Base-by-base conservation (phyloP, 2,797 vertebrate genomes). In the Huso huso region DNA sequence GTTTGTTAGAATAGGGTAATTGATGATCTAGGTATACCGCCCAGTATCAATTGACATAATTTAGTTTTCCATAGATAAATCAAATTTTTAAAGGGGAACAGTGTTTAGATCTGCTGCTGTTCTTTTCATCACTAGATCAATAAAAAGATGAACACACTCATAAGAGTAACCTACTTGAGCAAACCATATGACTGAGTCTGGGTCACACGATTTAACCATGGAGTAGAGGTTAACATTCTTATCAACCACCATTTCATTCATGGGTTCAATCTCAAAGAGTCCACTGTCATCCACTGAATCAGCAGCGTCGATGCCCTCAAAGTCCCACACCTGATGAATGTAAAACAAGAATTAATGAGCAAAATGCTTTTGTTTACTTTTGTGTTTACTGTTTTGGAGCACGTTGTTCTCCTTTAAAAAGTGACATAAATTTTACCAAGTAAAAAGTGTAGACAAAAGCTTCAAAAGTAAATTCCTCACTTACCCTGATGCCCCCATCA, bases 401-500 rank as follows among this genome's bases (percentile, higher is more conserved):
- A 18, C 15, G 1, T 18, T 18, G 1, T 18, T 18, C 15, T 18
- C 15, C 15, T 18, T 18, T 18, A 18, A 18, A 18, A 37, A 37
- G 23, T 37, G 23, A 37, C 23, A 37, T 37, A 37, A 1, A 37
- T 37, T 37, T 37, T 37, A 37, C 23, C 23, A 37, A 37, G 2
- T 37, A 37, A 37, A 37, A 37, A 4, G 23, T 37, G 23, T 4
- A 37, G 23, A 37, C 23, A 37, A 37, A 37, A 37, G 23, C 23
- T 37, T 37, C 23, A 37, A 37, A 4, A 4, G 23, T 37, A 37
- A 37, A 37, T 37, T 37, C 23, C 23, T 37, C 4, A 74, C 89
- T 92, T 76, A 98, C 96, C 83, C 93, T 84, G 67, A 98, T 75
- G 8, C 76, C 90, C 62, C 96, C 96, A 67, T 98, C 96, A 37